Evolutionary conservation across 1,140 invertebrate genomes (phyloP).

Genomic region (Diorhabda elongata): DNA sequence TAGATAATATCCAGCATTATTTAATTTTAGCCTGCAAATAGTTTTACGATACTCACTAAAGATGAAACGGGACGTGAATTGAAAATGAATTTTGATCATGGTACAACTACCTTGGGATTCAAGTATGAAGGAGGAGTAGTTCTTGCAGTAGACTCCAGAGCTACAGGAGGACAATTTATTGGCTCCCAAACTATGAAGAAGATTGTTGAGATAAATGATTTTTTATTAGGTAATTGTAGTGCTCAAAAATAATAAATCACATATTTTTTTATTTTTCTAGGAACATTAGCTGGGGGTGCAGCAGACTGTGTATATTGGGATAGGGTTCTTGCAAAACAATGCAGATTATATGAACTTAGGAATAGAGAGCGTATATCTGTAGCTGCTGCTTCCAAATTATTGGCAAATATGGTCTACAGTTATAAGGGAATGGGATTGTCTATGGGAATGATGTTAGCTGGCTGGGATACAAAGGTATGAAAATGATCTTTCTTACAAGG

Average conservation of each 20-base stretch:
- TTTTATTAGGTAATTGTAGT: conserved; percentile 59
- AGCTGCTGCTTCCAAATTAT: conserved; percentile 93
- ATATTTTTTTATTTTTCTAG: no score
- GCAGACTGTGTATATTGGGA: conserved; percentile 99
- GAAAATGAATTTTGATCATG: conserved; percentile 91
- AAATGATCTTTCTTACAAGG: no score
- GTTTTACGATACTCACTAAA: conserved; percentile 52
- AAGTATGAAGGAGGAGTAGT: conserved; percentile 86
- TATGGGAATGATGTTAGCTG: conserved; percentile 92
- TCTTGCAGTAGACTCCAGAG: conserved; percentile 96
- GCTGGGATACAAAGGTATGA: conserved; percentile 91
- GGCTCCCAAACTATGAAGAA: conserved; percentile 95
- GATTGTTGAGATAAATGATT: conserved; percentile 95
- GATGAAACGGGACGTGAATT: conserved; percentile 70
- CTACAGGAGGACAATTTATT: conserved; percentile 92
- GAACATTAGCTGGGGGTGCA: conserved; percentile 66
- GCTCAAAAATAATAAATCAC: no score
- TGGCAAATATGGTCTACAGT: conserved; percentile 96
- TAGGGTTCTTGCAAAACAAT: conserved; percentile 87
- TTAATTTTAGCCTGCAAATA: no score
- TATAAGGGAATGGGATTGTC: conserved; percentile 75
- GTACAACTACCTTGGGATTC: conserved; percentile 96
- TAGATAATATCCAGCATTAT: no score
- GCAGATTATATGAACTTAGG: conserved; percentile 88
- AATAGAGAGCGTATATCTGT: conserved; percentile 96